Evolutionary conservation across 2,113 vertebrate species (phyloP).

Genomic region (Actinemys pallida): DNA sequence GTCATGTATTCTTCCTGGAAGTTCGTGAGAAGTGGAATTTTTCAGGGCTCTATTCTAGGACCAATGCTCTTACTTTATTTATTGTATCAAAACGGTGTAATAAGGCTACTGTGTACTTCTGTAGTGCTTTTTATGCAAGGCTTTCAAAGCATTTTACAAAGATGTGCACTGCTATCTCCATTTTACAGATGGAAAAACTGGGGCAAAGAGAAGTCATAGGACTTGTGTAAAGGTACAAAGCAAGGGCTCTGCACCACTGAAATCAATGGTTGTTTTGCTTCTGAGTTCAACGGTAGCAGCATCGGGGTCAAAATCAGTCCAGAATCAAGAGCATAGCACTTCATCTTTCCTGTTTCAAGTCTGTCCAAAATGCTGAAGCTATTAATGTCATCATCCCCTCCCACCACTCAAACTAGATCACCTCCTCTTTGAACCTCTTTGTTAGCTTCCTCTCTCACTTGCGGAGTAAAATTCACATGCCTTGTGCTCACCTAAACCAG

Average conservation of each 20-base stretch:
- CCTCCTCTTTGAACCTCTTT: background rate
- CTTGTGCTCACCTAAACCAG: background rate
- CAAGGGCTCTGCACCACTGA: background rate
- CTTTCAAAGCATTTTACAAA: background rate
- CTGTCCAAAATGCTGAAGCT: background rate
- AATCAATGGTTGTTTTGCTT: background rate
- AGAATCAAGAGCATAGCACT: background rate
- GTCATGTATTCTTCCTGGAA: background rate
- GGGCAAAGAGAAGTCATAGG: background rate
- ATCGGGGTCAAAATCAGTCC: background rate
- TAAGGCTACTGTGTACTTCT: background rate
- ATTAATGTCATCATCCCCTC: background rate
- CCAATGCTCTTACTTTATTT: background rate
- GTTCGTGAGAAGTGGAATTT: background rate
- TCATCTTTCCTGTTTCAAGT: background rate
- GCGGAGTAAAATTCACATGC: background rate
- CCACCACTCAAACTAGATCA: background rate
- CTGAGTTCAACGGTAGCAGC: background rate
- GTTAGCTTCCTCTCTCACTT: background rate
- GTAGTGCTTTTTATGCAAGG: background rate
- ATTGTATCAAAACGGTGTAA: background rate
- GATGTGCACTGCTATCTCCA: fast-evolving
- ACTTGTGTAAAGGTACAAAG: background rate
- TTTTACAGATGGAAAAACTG: background rate
- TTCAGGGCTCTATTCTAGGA: background rate